These are phyloP conservation scores for Rhamphomyia laevipes DNA, from an alignment of 2,888 invertebrate genomes.

Conservation along the genomic window DNA sequence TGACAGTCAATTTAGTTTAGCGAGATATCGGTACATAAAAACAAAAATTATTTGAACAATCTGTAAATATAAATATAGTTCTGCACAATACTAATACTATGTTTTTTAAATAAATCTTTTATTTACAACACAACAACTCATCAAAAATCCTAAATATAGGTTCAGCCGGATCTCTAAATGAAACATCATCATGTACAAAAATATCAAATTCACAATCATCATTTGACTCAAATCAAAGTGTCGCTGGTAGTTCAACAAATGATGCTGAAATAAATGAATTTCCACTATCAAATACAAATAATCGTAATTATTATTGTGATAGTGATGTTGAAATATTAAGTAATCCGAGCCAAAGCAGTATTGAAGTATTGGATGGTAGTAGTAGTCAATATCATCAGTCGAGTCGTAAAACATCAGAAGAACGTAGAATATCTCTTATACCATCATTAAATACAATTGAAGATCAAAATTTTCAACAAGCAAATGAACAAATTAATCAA, in stretches of 20 bases:
- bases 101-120: not conserved
- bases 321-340: conserved; percentile 60
- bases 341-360: conserved; percentile 59
- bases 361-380: conserved; percentile 46
- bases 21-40: too few species aligned
- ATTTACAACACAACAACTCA: not conserved
- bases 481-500: not conserved
- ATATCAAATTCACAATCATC: conserved; percentile 34
- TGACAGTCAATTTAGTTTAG: too few species aligned
- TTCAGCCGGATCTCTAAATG: conserved; percentile 38
- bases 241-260: conserved; percentile 34
- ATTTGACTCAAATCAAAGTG: conserved; percentile 36
- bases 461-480: conserved; percentile 23
- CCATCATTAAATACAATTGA: conserved; percentile 40
- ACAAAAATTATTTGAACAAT: too few species aligned
- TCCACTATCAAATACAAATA: conserved; percentile 16
- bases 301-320: conserved; percentile 39
- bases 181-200: conserved; percentile 37
- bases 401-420: conserved; percentile 39
- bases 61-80: too few species aligned
- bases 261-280: conserved; percentile 28
- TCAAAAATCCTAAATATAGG: conserved; percentile 21
- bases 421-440: conserved; percentile 36
- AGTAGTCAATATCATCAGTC: conserved; percentile 20
- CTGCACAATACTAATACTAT: too few species aligned